Base-by-base conservation (phyloP, 53 echinoderm and acorn worm genomes). In the Pentamera pediparva region DNA sequence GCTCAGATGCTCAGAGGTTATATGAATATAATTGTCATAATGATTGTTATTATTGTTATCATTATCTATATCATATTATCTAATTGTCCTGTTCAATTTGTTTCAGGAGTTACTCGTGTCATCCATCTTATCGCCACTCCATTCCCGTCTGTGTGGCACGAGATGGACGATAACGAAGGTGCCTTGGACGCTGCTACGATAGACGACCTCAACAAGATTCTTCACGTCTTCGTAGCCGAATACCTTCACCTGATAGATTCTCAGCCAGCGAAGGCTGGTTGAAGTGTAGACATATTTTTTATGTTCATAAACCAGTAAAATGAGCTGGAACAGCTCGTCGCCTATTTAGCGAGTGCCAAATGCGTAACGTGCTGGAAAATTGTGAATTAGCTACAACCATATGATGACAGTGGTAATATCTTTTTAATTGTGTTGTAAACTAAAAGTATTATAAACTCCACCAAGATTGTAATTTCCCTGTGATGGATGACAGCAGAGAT, bases 141-240 rank as follows among this genome's bases (percentile, higher is more conserved):
- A 17, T 94, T 94, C 73, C 94, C 94, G 10, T 6, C 22, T 4
- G 82, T 79, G 7, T 94, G 94, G 94, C 94, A 94, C 37, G 78
- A 35, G 20, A 37, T 76, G 75, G 17, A 17, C 5, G 94, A 94
- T 75, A 79, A 76, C 59, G 76, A 51, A 75, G 34, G 39, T 4
- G 76, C 70, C 61, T 62, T 94, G 32, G 87, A 94, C 74, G 59
- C 69, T 27, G 26, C 70, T 35, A 86, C 84, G 69, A 89, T 94
- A 55, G 69, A 69, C 34, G 82, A 94, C 72, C 81, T 94, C 27
- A 90, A 80, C 75, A 94, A 90, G 76, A 94, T 94, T 18, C 45
- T 94, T 35, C 94, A 89, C 20, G 78, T 85, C 33, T 94, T 90
- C 61, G 87, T 91, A 25, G 87, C 79, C 1, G 94, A 94, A 59